Base-by-base conservation (phyloP, 2,797 vertebrate species). In the Triplophysa yarkandensis region DNA sequence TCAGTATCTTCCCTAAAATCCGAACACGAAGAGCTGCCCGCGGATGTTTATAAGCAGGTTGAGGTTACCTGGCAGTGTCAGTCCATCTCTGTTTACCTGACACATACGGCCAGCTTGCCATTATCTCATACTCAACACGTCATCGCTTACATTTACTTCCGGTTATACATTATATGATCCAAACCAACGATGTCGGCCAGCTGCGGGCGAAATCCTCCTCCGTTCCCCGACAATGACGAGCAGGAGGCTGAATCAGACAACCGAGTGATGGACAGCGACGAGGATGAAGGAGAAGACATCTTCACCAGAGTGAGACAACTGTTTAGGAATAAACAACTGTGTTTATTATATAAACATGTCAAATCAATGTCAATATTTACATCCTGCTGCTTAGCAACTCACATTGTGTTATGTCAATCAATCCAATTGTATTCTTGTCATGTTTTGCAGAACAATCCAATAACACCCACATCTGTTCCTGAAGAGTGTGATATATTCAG, bases 231-330 rank as follows among this genome's bases (percentile, higher is more conserved):
- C 9, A 6, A 85, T 6, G 90, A 89, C 75, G 87, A 89, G 16
- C 82, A 83, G 30, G 85, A 86, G 48, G 80, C 84, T 2, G 73
- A 71, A 32, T 5, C 76, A 13, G 86, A 86, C 64, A 81, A 85
- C 81, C 83, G 80, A 75, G 88, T 87, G 30, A 87, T 83, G 30
- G 88, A 91, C 83, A 91, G 90, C 78, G 90, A 92, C 73, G 91
- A 92, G 21, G 89, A 91, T 78, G 92, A 92, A 27, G 91, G 91
- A 73, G 91, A 89, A 69, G 90, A 92, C 75, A 90, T 92, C 21
- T 93, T 92, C 55, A 81, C 89, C 3, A 87, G 83, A 28, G 91
- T 92, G 77, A 0, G 89, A 84, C 39, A 9, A 14, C 4, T 39
- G 25, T 28, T 28, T 67, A 2, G 19, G 10, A 32, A 27, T 0